phyloP scores from a whole-genome alignment of 2,113 vertebrate species.

The Hirundichthys speculiger region DNA sequence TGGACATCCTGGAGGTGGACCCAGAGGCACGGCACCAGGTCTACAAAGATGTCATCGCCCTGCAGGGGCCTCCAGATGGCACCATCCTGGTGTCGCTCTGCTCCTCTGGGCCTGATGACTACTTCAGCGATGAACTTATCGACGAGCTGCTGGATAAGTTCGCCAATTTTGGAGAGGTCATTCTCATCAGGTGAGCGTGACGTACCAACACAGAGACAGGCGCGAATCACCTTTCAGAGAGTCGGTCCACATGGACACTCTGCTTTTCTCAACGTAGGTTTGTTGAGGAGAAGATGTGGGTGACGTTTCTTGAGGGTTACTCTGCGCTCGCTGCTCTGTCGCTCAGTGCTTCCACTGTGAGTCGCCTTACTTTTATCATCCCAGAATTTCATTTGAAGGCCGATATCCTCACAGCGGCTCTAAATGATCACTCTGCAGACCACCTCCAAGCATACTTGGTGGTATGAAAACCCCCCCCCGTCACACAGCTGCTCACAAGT shows the following conservation, averaged over 20 bases:
- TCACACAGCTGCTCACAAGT: neutral
- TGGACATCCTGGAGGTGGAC: conserved; percentile 96
- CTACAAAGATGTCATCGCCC: conserved; percentile 93
- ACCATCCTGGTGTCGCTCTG: conserved; percentile 93
- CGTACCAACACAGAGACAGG: neutral
- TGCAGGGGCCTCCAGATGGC: conserved; percentile 95
- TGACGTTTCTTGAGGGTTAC: conserved; percentile 96
- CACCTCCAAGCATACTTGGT: no score
- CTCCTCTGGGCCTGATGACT: conserved; percentile 87
- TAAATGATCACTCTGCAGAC: no score
- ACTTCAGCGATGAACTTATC: conserved; percentile 93
- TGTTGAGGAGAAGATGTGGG: conserved; percentile 99
- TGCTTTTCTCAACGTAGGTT: conserved; percentile 81
- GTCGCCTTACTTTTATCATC: conserved; percentile 33
- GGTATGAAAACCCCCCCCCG: no score
- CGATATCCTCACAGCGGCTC: no score
- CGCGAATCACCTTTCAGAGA: neutral
- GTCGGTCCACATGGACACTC: neutral
- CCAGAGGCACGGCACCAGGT: conserved; percentile 92
- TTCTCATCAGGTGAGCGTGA: conserved; percentile 90
- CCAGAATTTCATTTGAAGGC: no score
- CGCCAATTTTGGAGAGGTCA: conserved; percentile 91
- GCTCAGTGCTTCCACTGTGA: conserved; percentile 91
- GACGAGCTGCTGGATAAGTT: conserved; percentile 96
- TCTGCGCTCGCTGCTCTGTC: conserved; percentile 90